Conservation (phyloP, 1,140 invertebrate species). For the Mylabris phalerata region DNA sequence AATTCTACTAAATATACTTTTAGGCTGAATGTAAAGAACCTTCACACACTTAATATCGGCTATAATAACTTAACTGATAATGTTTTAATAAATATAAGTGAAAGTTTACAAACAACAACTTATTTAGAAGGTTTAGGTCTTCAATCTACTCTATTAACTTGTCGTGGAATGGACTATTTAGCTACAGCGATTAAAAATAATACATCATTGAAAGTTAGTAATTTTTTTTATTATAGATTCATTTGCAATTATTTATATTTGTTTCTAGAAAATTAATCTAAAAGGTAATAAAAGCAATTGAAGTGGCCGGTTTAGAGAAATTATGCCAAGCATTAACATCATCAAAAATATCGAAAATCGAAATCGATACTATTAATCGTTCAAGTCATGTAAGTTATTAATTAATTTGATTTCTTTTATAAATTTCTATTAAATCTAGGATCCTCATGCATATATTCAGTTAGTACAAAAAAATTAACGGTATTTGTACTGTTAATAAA, state of each 20-base stretch:
- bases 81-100: slow-evolving; percentile 25
- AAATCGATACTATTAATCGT: slow-evolving; percentile 36
- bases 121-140: slow-evolving; percentile 34
- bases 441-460: slow-evolving; percentile 31
- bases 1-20: slow-evolving; percentile 12
- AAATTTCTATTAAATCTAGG: slow-evolving; percentile 18
- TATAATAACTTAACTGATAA: slow-evolving; percentile 37
- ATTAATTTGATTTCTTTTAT: neutral
- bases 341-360: slow-evolving; percentile 34
- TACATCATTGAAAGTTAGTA: slow-evolving; percentile 28
- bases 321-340: slow-evolving; percentile 33
- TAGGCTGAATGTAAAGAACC: slow-evolving; percentile 31
- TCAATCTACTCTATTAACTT: slow-evolving; percentile 36
- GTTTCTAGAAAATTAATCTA: slow-evolving; percentile 36
- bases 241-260: neutral
- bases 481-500: slow-evolving; percentile 36
- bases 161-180: slow-evolving; percentile 28
- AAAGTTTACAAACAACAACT: slow-evolving; percentile 22
- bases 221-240: neutral
- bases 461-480: slow-evolving; percentile 32
- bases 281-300: slow-evolving; percentile 39
- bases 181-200: slow-evolving; percentile 30
- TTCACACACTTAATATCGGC: slow-evolving; percentile 37
- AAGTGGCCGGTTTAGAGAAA: slow-evolving; percentile 30
- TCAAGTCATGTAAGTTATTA: slow-evolving; percentile 33